A percentile compares a stretch with the other conserved stretches of the same genome.
Conservation (phyloP, 2,113 vertebrate species). For the Xiphophorus couchianus region DNA sequence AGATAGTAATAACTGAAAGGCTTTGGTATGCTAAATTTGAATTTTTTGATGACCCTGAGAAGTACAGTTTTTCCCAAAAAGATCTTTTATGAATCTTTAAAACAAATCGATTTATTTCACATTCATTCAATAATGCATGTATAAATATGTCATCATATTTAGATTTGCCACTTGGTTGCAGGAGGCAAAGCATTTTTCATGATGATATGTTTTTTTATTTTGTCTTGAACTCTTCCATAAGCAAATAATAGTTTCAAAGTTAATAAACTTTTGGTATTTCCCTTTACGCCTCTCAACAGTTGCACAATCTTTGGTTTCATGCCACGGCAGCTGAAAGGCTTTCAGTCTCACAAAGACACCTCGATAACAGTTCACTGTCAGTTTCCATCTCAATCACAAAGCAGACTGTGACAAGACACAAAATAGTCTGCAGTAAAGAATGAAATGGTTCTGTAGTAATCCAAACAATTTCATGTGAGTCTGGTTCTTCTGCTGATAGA, state of each 20-base stretch:
- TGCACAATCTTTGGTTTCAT: not conserved
- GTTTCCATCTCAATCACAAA: slow-evolving; percentile 23
- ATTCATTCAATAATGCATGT: too few species aligned
- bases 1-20: not conserved
- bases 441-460: too few species aligned
- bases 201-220: too few species aligned
- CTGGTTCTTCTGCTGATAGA: too few species aligned
- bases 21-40: not conserved
- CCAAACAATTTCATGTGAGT: too few species aligned
- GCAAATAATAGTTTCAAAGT: slow-evolving; percentile 3
- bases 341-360: slow-evolving; percentile 16
- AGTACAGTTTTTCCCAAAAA: not conserved
- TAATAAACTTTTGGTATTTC: slow-evolving; percentile 17
- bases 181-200: too few species aligned
- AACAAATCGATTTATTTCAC: too few species aligned
- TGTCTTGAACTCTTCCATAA: too few species aligned
- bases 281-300: not conserved
- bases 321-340: slow-evolving; percentile 10
- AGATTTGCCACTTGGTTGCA: too few species aligned
- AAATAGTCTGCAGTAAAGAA: not conserved
- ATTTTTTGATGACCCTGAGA: not conserved
- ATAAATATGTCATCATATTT: too few species aligned
- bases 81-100: too few species aligned
- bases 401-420: slow-evolving; percentile 6
- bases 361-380: slow-evolving; percentile 24